Evolutionary conservation across 2,797 vertebrate species (phyloP), one percentile per base, ranked within the genome.

Genomic region (Lithobates pipiens): DNA sequence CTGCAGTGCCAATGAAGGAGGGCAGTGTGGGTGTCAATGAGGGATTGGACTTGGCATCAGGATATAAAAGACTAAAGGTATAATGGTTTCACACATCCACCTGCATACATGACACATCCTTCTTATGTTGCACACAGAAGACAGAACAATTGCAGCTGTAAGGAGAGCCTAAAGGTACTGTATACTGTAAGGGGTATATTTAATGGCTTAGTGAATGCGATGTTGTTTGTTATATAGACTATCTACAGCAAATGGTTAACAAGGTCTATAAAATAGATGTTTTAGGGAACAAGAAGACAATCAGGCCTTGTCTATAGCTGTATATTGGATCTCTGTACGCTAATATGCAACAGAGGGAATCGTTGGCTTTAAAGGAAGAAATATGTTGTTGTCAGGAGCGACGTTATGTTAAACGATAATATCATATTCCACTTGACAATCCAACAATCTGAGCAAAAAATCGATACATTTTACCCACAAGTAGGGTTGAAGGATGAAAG

Each of bases 1-100:
- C 82, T 73, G 85, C 76, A 80, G 73, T 84, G 63, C 71, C 54
- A 57, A 70, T 25, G 83, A 69, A 63, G 44, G 32, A 82, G 77
- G 67, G 78, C 82, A 71, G 68, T 44, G 54, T 57, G 77, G 73
- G 42, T 85, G 73, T 54, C 71, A 85, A 63, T 70, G 77, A 85
- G 32, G 34, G 78, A 80, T 42, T 34, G 71, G 32, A 74, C 39
- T 81, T 81, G 68, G 79, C 69, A 27, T 72, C 23, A 70, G 29
- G 44, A 76, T 78, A 68, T 69, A 61, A 57, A 69, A 80, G 77
- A 61, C 80, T 85, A 71, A 75, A 84, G 61, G 61, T 65, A 46
- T 39, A 57, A 68, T 54, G 25, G 65, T 69, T 57, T 46, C 65
- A 76, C 8, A 39, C 70, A 74, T 54, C 77, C 29, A 44, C 67